Base-by-base conservation (phyloP, 2,113 vertebrate genomes). In the Grallaria varia region DNA sequence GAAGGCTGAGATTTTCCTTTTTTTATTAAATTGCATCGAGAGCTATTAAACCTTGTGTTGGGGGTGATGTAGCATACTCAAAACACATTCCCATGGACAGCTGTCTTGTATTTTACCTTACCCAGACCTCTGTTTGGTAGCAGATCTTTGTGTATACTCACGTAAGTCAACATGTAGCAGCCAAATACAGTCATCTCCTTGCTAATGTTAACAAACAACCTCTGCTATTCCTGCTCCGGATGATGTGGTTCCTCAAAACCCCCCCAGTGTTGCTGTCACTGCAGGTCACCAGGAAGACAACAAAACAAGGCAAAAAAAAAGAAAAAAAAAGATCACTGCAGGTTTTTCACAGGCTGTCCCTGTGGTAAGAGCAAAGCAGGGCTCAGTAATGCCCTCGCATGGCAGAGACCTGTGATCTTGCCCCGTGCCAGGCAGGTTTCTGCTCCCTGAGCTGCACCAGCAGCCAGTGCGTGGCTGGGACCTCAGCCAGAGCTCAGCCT, bases 201-300 rank as follows among this genome's bases (percentile, higher is more conserved):
- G 75, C 17, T 60, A 19, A 35, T n/a, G 39, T 66, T 84, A 84
- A 64, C 5, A 6, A 89, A 14, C 33, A 47, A 42, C 74, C 44
- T 63, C 1, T 56, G 60, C 33, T 75, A 3, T 5, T 69, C 56
- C 13, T 39, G 45, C 47, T 77, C 30, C 20, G 31, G 10, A 3
- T 1, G 9, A 52, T 27, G 33, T 0, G 1, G 63, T 7, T n/a
- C 53, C 45, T 30, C 1, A 8, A 40, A 84, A 15, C 31, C 60
- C 64, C 49, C 52, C 3, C 0, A 0, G 68, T 1, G 0, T 31
- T 5, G 5, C 52, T 35, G 64, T 55, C 84, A 50, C 59, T 35
- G 60, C 47, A 17, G 64, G 69, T 74, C 76, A 56, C 12, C 4
- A 11, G 8, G 6, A 14, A 39, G 22, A 22, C 67, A 77, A 10